A percentile compares a stretch with the other conserved stretches of the same genome.
phyloP scores from a whole-genome alignment of 2,797 vertebrate genomes.

The Chrysocyon brachyurus region DNA sequence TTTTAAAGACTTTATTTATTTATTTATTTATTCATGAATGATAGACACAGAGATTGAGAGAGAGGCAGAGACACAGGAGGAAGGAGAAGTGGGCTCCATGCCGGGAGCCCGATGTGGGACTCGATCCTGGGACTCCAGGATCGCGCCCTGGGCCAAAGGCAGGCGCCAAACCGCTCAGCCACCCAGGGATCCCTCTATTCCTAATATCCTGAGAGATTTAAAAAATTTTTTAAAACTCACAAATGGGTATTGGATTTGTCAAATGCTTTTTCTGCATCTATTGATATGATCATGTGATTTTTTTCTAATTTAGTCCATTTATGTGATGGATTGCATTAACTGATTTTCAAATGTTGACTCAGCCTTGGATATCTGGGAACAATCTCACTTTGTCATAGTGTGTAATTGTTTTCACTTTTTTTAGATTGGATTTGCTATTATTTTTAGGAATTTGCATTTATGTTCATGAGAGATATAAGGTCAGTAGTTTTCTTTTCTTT shows the following conservation, averaged over 20 bases:
- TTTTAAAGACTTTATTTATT: no score
- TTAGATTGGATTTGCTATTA: background rate
- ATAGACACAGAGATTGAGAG: no score
- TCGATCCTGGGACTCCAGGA: no score
- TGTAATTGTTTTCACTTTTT: background rate
- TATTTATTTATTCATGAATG: no score
- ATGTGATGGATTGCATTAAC: background rate
- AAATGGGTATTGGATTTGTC: background rate
- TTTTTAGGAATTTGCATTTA: background rate
- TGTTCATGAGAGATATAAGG: background rate
- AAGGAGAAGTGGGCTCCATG: no score
- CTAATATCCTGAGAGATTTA: background rate
- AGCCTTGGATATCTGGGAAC: background rate
- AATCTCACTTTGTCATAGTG: background rate
- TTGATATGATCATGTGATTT: background rate
- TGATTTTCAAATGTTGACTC: background rate
- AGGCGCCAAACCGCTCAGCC: no score
- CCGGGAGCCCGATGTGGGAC: no score
- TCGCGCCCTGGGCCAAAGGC: no score
- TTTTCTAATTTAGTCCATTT: background rate
- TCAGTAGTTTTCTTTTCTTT: background rate
- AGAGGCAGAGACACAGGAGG: no score
- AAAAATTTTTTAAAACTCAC: background rate
- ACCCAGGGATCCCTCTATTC: background rate
- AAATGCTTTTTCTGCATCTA: background rate